These are phyloP conservation scores for Chrosomus eos DNA, from an alignment of 2,797 vertebrate genomes.

Conservation along the genomic window DNA sequence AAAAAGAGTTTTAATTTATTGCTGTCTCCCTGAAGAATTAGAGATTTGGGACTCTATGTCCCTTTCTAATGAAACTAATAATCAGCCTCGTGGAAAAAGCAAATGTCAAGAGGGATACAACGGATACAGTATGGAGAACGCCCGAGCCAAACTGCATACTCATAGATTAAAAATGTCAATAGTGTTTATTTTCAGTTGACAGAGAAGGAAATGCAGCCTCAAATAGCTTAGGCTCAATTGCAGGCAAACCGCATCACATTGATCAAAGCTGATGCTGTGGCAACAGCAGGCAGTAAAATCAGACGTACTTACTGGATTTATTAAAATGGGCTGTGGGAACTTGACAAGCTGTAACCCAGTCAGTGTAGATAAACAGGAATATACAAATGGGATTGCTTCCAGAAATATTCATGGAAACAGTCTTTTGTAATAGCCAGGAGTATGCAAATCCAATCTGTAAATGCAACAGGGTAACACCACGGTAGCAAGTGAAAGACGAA, in stretches of 20 bases:
- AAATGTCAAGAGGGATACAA: slow-evolving; percentile 56
- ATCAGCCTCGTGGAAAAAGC: slow-evolving; percentile 29
- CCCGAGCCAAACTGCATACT: slow-evolving; percentile 36
- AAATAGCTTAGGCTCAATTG: slow-evolving; percentile 46
- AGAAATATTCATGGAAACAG: slow-evolving; percentile 5
- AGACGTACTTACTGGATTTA: slow-evolving; percentile 49
- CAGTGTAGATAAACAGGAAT: slow-evolving; percentile 29
- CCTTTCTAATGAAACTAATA: slow-evolving; percentile 33
- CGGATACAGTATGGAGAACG: slow-evolving; percentile 46
- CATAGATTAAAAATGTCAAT: slow-evolving; percentile 58
- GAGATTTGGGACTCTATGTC: neutral
- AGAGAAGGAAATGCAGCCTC: slow-evolving; percentile 38
- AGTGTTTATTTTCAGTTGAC: slow-evolving; percentile 54
- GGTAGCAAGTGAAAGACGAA: neutral
- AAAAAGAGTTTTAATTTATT: neutral
- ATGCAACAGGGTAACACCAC: neutral
- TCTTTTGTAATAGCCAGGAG: slow-evolving; percentile 24
- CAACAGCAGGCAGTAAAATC: slow-evolving; percentile 48
- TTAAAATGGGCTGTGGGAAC: slow-evolving; percentile 23
- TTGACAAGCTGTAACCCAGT: slow-evolving; percentile 31
- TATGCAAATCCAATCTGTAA: slow-evolving; percentile 16
- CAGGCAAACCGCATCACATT: slow-evolving; percentile 44
- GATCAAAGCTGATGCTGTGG: slow-evolving; percentile 47
- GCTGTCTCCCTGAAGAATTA: neutral
- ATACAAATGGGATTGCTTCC: slow-evolving; percentile 36